Percentiles rank a stretch among this genome's conserved stretches.
Evolutionary conservation across 2,113 vertebrate species (phyloP).

Genomic region (Crypturellus undulatus): DNA sequence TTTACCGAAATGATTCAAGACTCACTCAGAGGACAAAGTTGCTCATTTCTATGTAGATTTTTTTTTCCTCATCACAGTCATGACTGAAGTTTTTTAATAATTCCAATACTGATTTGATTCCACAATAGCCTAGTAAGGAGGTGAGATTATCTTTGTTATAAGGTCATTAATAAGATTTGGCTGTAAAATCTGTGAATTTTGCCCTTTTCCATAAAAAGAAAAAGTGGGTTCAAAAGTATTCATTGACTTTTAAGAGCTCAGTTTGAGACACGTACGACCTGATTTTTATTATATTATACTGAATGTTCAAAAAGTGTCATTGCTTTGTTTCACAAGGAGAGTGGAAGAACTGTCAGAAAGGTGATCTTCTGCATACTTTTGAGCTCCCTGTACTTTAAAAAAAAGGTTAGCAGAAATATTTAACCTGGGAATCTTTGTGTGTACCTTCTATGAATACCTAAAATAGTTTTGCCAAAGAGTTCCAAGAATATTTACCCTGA

Average conservation of each 20-base stretch:
- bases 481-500: background rate
- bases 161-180: background rate
- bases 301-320: background rate
- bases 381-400: background rate
- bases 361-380: background rate
- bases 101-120: background rate
- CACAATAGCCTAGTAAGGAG: background rate
- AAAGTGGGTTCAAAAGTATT: background rate
- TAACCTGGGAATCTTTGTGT: background rate
- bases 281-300: background rate
- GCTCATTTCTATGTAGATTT: background rate
- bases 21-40: background rate
- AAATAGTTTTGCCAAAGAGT: background rate
- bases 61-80: background rate
- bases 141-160: background rate
- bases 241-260: background rate
- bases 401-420: background rate
- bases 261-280: background rate
- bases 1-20: constrained; percentile 22
- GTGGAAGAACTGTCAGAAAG: background rate
- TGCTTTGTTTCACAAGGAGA: background rate
- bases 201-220: background rate
- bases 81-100: background rate
- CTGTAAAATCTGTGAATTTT: background rate
- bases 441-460: background rate